Base-by-base conservation (phyloP, 1,140 invertebrate species). In the Heliconius himera region DNA sequence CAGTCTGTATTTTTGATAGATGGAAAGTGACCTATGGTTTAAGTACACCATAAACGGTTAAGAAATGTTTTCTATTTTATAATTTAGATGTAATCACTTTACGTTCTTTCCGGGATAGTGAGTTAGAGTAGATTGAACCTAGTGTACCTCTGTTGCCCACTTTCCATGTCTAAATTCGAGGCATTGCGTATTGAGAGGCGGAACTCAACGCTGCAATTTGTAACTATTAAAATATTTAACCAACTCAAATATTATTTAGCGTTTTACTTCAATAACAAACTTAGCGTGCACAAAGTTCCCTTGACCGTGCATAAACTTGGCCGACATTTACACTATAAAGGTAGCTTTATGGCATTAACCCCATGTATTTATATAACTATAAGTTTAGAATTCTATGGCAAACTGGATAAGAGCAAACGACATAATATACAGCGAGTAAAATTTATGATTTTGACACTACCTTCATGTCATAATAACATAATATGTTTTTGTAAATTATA, bases 241-340 rank as follows among this genome's bases (percentile, higher is more conserved):
- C 3, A 56, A 56, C n/a, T 56, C n/a, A 60, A 60, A 60, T 26
- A 26, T 60, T 60, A 60, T 9, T 26, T 1, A 60, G 3, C 13
- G 9, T 22, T 22, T 29, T 26, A n/a, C 26, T 66, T 29, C 4
- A 66, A 66, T 26, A 66, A 66, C 1, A 26, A 36, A 66, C 22
- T 66, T 66, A 29, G 13, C 60, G 60, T 66, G 60, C 26, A 29
- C 3, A 66, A 66, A 66, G 60, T 74, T 74, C 29, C 73, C 51
- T 74, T 74, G 73, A 74, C 73, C 73, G 73, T 36, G 11, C 29
- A 74, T 74, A 74, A 74, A 74, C 51, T 74, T 74, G 73, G 49
- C 73, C 51, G 73, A 56, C 18, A 74, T 74, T 74, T 74, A 66
- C 73, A 9, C 26, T 49, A 74, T 74, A 54, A 33, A 56, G 51